These are phyloP conservation scores for Stratiomys singularior DNA, from an alignment of 2,888 invertebrate genomes.

Conservation along the genomic window DNA sequence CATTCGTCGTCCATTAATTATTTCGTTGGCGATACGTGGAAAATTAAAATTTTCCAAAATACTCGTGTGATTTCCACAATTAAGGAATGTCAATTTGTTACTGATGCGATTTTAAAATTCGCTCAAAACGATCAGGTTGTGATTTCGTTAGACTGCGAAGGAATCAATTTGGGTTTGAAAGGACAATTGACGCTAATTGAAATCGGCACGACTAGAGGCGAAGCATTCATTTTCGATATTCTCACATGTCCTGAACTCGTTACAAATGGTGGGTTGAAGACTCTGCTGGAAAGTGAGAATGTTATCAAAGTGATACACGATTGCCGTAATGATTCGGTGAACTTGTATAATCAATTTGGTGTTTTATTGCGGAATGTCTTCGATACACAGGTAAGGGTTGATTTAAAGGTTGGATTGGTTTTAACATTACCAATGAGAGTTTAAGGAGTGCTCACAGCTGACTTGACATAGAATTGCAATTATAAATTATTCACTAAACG, in stretches of 20 bases:
- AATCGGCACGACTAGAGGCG: conserved; percentile 83
- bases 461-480: too few species aligned
- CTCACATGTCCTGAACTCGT: conserved; percentile 85
- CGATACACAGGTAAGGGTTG: conserved; percentile 79
- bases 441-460: too few species aligned
- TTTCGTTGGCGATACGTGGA: conserved; percentile 79
- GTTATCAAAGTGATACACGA: conserved; percentile 93
- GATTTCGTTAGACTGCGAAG: conserved; percentile 91
- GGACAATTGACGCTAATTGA: conserved; percentile 89
- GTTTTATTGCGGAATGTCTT: conserved; percentile 86
- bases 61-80: conserved; percentile 83
- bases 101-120: conserved; percentile 76
- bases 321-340: conserved; percentile 90
- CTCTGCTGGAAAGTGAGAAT: conserved; percentile 80
- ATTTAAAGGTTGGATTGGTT: too few species aligned
- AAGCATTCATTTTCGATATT: conserved; percentile 88
- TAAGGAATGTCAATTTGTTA: conserved; percentile 80
- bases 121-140: conserved; percentile 68
- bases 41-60: conserved; percentile 82
- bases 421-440: too few species aligned
- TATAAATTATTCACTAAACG: too few species aligned
- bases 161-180: conserved; percentile 89
- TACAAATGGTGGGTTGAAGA: conserved; percentile 80
- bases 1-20: conserved; percentile 59
- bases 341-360: conserved; percentile 86